Evolutionary conservation across 2,797 vertebrate species (phyloP).

Genomic region (Masticophis lateralis): DNA sequence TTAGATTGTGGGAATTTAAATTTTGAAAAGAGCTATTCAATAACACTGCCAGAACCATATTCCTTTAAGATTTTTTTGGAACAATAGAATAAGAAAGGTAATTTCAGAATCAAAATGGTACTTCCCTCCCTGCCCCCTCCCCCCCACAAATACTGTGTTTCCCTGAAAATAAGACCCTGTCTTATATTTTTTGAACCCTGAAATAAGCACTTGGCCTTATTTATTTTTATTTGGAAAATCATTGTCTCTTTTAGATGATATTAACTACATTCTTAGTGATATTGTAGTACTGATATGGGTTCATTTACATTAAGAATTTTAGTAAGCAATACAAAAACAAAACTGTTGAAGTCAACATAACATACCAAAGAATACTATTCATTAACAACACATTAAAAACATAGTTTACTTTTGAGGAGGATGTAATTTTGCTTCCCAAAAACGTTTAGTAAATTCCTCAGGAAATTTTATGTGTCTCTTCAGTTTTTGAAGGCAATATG

Average conservation of each 20-base stretch:
- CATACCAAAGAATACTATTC: not conserved
- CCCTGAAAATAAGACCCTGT: no score
- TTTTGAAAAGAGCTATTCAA: not conserved
- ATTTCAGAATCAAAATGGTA: not conserved
- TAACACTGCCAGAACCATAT: not conserved
- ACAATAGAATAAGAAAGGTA: not conserved
- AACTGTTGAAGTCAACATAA: not conserved
- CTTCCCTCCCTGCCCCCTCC: not conserved
- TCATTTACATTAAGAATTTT: not conserved
- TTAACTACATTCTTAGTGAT: not conserved
- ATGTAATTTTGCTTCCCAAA: not conserved
- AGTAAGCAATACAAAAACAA: not conserved
- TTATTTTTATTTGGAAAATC: not conserved
- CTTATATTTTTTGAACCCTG: no score
- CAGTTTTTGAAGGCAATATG: not conserved
- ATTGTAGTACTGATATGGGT: not conserved
- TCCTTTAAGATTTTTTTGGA: not conserved
- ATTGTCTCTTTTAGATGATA: not conserved
- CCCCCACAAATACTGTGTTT: not conserved
- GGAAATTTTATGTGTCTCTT: not conserved
- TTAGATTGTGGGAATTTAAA: not conserved
- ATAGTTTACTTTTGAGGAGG: not conserved
- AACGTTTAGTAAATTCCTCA: not conserved
- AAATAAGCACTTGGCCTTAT: not conserved
- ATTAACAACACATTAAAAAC: not conserved